Conservation (phyloP, 1,140 invertebrate species). For the Drosophila burlai region DNA sequence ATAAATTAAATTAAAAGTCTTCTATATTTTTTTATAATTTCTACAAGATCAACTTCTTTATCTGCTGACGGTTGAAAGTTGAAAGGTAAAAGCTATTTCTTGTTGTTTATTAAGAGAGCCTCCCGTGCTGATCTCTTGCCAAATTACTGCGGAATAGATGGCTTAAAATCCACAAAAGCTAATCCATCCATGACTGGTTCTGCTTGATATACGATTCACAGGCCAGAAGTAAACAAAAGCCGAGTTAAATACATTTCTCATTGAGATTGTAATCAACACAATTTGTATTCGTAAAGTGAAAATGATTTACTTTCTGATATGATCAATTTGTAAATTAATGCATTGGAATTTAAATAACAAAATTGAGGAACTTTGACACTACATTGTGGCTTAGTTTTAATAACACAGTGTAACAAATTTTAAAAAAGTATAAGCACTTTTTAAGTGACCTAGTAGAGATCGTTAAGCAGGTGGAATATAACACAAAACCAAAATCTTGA, state of each 20-base stretch:
- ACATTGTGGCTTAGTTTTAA: too few relatives aligned
- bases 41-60: neutral
- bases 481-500: too few relatives aligned
- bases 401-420: too few relatives aligned
- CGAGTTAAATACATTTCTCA: neutral
- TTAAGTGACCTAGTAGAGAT: too few relatives aligned
- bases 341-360: neutral
- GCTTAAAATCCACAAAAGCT: constrained; percentile 2
- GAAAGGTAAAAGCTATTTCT: neutral
- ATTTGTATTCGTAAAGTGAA: neutral
- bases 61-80: neutral
- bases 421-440: too few relatives aligned
- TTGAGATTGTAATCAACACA: neutral
- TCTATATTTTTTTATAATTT: neutral
- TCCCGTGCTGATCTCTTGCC: too few relatives aligned
- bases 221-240: neutral
- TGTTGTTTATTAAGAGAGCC: neutral
- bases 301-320: neutral
- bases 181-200: neutral
- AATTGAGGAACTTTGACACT: too few relatives aligned
- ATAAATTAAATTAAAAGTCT: constrained; percentile 1
- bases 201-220: neutral
- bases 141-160: neutral
- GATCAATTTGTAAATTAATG: neutral
- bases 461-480: too few relatives aligned